Conservation (phyloP, 2,797 vertebrate genomes). For the Melanotaenia parkinsoni region DNA sequence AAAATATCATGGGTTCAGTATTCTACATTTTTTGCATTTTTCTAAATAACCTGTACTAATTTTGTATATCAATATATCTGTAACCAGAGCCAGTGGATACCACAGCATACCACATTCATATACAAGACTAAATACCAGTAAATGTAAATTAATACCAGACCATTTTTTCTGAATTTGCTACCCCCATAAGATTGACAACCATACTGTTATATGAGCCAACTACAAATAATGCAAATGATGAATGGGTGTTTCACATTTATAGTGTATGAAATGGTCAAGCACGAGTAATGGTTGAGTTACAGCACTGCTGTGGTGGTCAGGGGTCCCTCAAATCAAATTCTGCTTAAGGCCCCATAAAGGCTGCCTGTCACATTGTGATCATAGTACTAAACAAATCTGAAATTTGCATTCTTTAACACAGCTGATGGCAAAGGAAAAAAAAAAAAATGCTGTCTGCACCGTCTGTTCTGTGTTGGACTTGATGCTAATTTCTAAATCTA, state of each 20-base stretch:
- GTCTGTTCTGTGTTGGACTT: not conserved
- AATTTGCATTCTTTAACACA: not conserved
- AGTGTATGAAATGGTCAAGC: no score
- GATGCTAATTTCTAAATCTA: not conserved
- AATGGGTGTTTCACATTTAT: no score
- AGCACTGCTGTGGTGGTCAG: no score
- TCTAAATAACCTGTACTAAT: not conserved
- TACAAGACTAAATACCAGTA: no score
- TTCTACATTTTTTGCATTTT: not conserved
- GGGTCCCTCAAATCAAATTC: no score
- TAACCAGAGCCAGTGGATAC: not conserved
- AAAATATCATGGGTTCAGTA: not conserved
- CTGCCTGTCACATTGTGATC: not conserved
- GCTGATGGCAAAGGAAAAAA: not conserved
- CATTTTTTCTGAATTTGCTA: no score
- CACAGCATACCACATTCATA: no score
- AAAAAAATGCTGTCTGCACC: not conserved
- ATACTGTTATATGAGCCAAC: not conserved
- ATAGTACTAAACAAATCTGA: not conserved
- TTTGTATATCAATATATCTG: not conserved
- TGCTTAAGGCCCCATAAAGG: not conserved
- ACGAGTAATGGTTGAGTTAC: no score
- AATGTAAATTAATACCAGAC: no score
- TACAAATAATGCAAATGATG: not conserved
- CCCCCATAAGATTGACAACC: no score